Base-by-base conservation (phyloP, 2,888 invertebrate species). In the Drosophila paramelanica region DNA sequence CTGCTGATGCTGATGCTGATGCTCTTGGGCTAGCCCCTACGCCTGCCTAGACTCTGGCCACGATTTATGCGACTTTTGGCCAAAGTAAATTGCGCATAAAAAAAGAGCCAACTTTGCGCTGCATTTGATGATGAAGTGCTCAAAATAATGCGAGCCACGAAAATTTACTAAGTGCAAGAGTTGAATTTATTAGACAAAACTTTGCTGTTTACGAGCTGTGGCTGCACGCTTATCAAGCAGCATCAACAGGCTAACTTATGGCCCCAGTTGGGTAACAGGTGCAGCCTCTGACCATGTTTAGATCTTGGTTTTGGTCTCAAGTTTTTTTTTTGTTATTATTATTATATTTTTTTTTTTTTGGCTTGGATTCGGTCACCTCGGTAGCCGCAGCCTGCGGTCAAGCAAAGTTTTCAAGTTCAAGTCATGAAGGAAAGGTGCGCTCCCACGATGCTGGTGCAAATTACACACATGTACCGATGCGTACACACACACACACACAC, bases 41-140 rank as follows among this genome's bases (percentile, higher is more conserved):
- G 51, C 45, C 25, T 23, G 36, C 56, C 53, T 27, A 47, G 70
- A 56, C 69, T 49, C 67, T 66, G 66, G 79, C 53, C 50, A 81
- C 81, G 89, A 83, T 83, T 83, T 83, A 83, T 83, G 83, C 81
- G 88, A 81, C 65, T 81, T 87, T 83, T 84, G 78, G 81, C 89
- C 67, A 85, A 89, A 89, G 89, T 86, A 89, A 85, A 89, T 88
- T 89, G 87, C 83, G 85, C 85, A 86, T 88, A 88, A 89, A 85
- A 84, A 76, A 88, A 88, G 70, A 88, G 61, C 82, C 70, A 77
- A 76, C 72, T 67, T 68, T 70, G 68, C 77, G 62, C 74, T 73
- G 82, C 81, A 74, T 81, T 84, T 79, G 83, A 83, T 83, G 83
- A 83, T 83, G 86, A 83, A 83, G 83, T 83, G 83, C 86, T 83